A percentile compares a stretch with the other conserved stretches of the same genome.
Conservation (phyloP, 2,888 invertebrate genomes). For the Uloborus plumipes region DNA sequence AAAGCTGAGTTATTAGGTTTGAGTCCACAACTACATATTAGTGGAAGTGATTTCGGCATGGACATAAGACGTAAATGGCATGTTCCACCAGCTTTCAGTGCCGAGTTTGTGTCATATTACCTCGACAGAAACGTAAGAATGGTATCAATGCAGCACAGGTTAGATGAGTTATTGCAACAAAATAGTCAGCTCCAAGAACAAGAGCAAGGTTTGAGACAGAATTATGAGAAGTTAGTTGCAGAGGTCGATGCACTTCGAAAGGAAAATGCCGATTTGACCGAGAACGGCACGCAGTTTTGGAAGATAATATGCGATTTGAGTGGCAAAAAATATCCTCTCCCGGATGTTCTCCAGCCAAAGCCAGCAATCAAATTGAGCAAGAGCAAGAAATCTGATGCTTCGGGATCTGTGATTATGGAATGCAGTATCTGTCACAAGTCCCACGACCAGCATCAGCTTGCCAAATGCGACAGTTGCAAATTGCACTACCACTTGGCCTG, state of each 20-base stretch:
- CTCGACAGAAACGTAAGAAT: conserved; percentile 88
- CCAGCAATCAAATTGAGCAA: conserved; percentile 67
- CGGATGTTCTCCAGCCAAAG: conserved; percentile 69
- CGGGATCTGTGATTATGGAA: conserved; percentile 65
- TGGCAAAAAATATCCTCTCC: conserved; percentile 69
- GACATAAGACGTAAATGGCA: conserved; percentile 95
- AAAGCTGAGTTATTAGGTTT: conserved; percentile 94
- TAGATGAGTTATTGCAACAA: conserved; percentile 81
- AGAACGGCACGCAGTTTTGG: conserved; percentile 70
- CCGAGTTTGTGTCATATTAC: conserved; percentile 95
- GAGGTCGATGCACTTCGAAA: conserved; percentile 68
- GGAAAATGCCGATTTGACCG: conserved; percentile 67
- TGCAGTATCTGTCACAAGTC: conserved; percentile 90
- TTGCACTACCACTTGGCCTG: conserved; percentile 94
- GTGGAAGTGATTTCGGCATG: conserved; percentile 78
- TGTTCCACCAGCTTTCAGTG: conserved; percentile 92
- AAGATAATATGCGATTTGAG: conserved; percentile 69
- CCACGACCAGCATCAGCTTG: conserved; percentile 92
- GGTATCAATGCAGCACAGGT: conserved; percentile 81
- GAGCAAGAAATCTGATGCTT: conserved; percentile 66
- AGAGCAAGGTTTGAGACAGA: conserved; percentile 81
- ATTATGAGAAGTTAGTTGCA: conserved; percentile 77
- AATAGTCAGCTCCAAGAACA: conserved; percentile 83
- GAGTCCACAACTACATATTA: conserved; percentile 73
- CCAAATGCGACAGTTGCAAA: conserved; percentile 94